A percentile compares a stretch with the other conserved stretches of the same genome.
phyloP scores from a whole-genome alignment of 2,888 invertebrate genomes.

The Nymphalis urticae region DNA sequence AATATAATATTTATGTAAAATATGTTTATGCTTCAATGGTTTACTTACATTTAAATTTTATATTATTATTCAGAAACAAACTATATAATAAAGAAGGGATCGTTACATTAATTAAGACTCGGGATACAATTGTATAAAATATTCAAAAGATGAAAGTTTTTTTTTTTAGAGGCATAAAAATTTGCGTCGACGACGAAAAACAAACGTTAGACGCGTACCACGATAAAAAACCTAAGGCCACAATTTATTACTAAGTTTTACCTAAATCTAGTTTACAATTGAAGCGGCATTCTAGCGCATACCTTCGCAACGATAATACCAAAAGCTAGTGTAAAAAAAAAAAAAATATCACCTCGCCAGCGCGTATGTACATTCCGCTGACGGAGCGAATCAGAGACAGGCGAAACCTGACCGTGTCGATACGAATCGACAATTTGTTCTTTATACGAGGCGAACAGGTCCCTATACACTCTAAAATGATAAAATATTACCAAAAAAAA shows the following conservation, averaged over 20 bases:
- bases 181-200: slow-evolving; percentile 45
- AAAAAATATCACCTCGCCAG: slow-evolving; percentile 20
- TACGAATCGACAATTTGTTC: not conserved
- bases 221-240: slow-evolving; percentile 71
- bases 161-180: slow-evolving; percentile 38
- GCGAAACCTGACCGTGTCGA: slow-evolving; percentile 14
- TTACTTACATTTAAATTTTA: slow-evolving; percentile 81
- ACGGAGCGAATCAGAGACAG: slow-evolving; percentile 23
- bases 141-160: slow-evolving; percentile 59
- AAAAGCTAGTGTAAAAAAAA: slow-evolving; percentile 24
- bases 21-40: slow-evolving; percentile 80
- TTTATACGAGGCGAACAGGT: not conserved
- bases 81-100: slow-evolving; percentile 68
- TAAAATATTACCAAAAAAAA: slow-evolving; percentile 23
- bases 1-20: slow-evolving; percentile 82
- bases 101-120: slow-evolving; percentile 64
- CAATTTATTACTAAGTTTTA: slow-evolving; percentile 74
- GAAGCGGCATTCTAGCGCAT: slow-evolving; percentile 54
- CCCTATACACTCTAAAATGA: slow-evolving; percentile 4
- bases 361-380: slow-evolving; percentile 61
- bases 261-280: slow-evolving; percentile 55
- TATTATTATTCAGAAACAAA: slow-evolving; percentile 77
- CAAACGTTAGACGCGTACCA: slow-evolving; percentile 54
- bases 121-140: slow-evolving; percentile 70
- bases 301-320: slow-evolving; percentile 30